Base-by-base conservation (phyloP, 2,888 invertebrate genomes). In the Macaria notata region DNA sequence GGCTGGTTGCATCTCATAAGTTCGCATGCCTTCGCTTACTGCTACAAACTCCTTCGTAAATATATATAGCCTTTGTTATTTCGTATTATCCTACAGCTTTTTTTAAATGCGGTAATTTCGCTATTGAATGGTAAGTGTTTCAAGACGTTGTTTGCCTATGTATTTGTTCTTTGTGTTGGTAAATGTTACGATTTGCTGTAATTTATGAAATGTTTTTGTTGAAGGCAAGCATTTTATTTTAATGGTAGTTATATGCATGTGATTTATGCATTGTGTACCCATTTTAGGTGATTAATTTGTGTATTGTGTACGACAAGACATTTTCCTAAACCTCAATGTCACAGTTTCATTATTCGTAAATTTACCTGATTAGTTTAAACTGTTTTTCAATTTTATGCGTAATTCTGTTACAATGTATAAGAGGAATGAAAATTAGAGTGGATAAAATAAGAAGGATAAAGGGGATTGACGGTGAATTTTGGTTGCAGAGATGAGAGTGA, bases 401-500 rank as follows among this genome's bases (percentile, higher is more conserved):
- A 61, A 60, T 65, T 64, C 62, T 64, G 59, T 65, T 61, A 58
- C 63, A 61, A 55, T 69, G 68, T 62, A 9, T 41, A 64, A 49
- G 47, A 36, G 9, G 29, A 43, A 54, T 70, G 65, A 68, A 81
- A 79, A 82, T 81, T 78, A 76, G 76, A 80, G 82, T 64, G 77
- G 83, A 83, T 83, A 83, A 81, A 81, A 74, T 75, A 79, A 77
- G 78, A 76, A 79, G 42, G 39, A 84, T 82, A 83, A 79, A 83
- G 79, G 78, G 76, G 75, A 79, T 75, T 79, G 76, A 84, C 80
- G 83, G 81, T 73, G 72, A 85, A 83, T 81, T 83, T 86, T 79
- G 71, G 78, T 80, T 76, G 79, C 81, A 84, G 86, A 79, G 87
- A 85, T 83, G 79, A 68, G 78, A 77, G 79, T 88, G 89, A 89